Evolutionary conservation across 1,140 invertebrate species (phyloP).

Genomic region (Drosophila watanabei): DNA sequence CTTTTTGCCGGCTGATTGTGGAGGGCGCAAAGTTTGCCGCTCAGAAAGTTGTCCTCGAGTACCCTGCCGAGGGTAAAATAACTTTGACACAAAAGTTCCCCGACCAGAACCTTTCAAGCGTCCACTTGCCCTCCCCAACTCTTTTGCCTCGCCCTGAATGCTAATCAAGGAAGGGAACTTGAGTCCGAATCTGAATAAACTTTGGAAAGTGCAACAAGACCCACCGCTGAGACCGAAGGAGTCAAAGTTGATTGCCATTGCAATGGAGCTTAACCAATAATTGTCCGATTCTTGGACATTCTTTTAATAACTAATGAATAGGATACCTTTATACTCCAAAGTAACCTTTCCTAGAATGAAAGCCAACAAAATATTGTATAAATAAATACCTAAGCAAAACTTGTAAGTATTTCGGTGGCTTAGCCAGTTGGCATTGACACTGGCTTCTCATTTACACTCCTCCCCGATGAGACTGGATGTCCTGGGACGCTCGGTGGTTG

Average conservation of each 20-base stretch:
- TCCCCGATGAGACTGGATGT: conserved; percentile 29
- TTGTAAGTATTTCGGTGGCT: not conserved
- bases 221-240: not conserved
- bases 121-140: conserved; percentile 48
- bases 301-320: not conserved
- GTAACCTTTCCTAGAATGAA: not conserved
- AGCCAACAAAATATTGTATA: not conserved
- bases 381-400: not conserved
- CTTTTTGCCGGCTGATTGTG: conserved; percentile 55
- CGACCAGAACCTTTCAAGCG: conserved; percentile 42
- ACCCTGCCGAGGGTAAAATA: conserved; percentile 73
- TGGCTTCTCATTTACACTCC: not conserved
- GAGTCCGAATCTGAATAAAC: conserved; percentile 39
- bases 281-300: not conserved
- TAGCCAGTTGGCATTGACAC: not conserved
- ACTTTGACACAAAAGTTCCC: conserved; percentile 67
- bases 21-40: conserved; percentile 65
- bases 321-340: not conserved
- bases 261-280: conserved; percentile 24
- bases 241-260: conserved; percentile 40
- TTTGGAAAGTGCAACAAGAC: conserved; percentile 46
- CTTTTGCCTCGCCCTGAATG: conserved; percentile 40
- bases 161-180: conserved; percentile 59
- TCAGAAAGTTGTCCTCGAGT: conserved; percentile 63
- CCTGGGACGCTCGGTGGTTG: conserved; percentile 43